These are phyloP conservation scores for Pelodiscus sinensis DNA, from an alignment of 2,113 vertebrate species.

Conservation along the genomic window DNA sequence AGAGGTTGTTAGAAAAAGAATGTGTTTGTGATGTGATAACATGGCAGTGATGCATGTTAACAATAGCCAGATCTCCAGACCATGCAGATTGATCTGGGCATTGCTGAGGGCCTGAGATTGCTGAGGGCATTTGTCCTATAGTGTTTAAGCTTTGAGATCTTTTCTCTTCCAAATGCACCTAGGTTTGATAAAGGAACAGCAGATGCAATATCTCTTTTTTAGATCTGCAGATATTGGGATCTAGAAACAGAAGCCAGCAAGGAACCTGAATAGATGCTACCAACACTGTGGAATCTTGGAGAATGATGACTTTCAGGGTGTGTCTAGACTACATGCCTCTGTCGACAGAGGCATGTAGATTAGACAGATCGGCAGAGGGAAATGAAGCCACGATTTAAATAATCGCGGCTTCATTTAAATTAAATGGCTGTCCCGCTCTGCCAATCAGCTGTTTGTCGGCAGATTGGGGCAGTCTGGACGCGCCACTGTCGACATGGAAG, in stretches of 20 bases:
- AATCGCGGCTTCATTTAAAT: too few relatives aligned
- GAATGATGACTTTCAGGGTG: not conserved
- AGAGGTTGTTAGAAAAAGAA: not conserved
- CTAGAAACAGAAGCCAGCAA: not conserved
- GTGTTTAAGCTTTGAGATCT: not conserved
- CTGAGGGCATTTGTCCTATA: not conserved
- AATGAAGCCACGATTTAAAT: too few relatives aligned
- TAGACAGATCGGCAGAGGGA: too few relatives aligned
- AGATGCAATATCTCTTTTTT: not conserved
- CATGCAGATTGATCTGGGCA: not conserved
- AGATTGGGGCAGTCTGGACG: too few relatives aligned
- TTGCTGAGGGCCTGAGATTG: not conserved
- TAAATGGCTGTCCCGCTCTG: too few relatives aligned
- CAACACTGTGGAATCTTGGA: not conserved
- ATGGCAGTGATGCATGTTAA: not conserved
- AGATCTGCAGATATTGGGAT: not conserved
- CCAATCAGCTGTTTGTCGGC: too few relatives aligned
- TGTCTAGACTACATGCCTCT: too few relatives aligned
- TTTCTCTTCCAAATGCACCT: not conserved
- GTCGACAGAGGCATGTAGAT: too few relatives aligned
- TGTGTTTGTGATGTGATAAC: not conserved
- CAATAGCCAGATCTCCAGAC: not conserved
- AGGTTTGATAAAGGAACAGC: not conserved
- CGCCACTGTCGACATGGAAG: too few relatives aligned
- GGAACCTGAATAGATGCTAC: not conserved